Conservation (phyloP, 2,888 invertebrate genomes). For the Strigamia crassipes region DNA sequence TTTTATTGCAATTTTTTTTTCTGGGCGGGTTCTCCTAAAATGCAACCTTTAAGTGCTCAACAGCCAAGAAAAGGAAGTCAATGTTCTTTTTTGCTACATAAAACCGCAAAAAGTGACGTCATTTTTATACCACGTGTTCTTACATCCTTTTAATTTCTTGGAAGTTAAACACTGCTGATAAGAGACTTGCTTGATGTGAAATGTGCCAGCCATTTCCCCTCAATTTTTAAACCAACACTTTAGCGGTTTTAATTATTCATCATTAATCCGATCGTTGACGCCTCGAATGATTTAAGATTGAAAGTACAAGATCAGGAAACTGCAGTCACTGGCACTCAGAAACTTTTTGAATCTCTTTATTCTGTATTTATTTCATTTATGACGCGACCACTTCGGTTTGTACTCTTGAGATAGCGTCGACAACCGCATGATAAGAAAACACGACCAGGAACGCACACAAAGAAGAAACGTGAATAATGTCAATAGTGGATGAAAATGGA, state of each 20-base stretch:
- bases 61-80: neutral
- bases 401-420: neutral
- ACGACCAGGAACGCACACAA: neutral
- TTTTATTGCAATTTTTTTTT: neutral
- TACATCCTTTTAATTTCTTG: conserved; percentile 25
- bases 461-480: neutral
- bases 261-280: neutral
- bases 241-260: neutral
- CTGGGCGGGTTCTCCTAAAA: neutral
- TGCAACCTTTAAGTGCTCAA: neutral
- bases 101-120: conserved; percentile 7
- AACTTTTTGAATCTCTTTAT: neutral
- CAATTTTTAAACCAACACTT: neutral
- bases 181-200: neutral
- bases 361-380: neutral
- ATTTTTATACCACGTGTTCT: conserved; percentile 13
- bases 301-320: neutral
- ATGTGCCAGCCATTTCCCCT: conserved; percentile 2
- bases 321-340: neutral
- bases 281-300: neutral
- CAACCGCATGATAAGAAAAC: neutral
- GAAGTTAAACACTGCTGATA: conserved; percentile 31
- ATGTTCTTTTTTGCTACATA: neutral
- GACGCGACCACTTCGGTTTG: neutral
- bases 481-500: neutral